Percentiles rank a stretch among this genome's conserved stretches.
phyloP scores from a whole-genome alignment of 2,888 invertebrate genomes.

The Netelia virgata region DNA sequence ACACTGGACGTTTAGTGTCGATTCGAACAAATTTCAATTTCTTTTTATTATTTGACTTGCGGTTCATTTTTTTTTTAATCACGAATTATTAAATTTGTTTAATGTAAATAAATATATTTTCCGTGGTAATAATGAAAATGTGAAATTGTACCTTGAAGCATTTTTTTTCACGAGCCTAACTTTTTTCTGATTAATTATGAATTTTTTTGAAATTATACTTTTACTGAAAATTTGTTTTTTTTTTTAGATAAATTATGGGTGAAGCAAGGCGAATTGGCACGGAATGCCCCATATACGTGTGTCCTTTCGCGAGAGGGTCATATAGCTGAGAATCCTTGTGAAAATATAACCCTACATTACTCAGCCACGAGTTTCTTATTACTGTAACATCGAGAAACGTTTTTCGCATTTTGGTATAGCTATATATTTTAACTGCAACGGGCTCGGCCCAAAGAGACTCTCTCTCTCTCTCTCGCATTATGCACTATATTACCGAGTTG shows the following conservation, averaged over 20 bases:
- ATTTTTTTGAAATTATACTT: too few species aligned
- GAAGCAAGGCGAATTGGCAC: neutral
- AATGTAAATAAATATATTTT: neutral
- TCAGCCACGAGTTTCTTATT: slow-evolving; percentile 80
- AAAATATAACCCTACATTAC: slow-evolving; percentile 79
- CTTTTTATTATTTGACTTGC: neutral
- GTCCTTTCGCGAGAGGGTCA: neutral
- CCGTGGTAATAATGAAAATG: neutral
- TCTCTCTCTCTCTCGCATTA: slow-evolving; percentile 35
- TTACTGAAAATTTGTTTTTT: neutral
- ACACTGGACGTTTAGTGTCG: neutral
- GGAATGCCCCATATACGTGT: slow-evolving; percentile 1
- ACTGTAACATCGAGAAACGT: slow-evolving; percentile 75
- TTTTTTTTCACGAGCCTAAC: neutral
- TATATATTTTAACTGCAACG: slow-evolving; percentile 38
- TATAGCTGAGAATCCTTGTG: slow-evolving; percentile 65
- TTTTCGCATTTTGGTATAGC: slow-evolving; percentile 68
- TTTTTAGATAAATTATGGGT: neutral
- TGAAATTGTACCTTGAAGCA: neutral
- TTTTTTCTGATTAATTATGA: too few species aligned
- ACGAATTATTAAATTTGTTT: too few species aligned
- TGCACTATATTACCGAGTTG: slow-evolving; percentile 46
- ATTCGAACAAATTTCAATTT: neutral
- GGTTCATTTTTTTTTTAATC: too few species aligned
- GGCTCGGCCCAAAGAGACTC: slow-evolving; percentile 18